phyloP scores from a whole-genome alignment of 2,888 invertebrate species.

The Exephanes ischioxanthus region DNA sequence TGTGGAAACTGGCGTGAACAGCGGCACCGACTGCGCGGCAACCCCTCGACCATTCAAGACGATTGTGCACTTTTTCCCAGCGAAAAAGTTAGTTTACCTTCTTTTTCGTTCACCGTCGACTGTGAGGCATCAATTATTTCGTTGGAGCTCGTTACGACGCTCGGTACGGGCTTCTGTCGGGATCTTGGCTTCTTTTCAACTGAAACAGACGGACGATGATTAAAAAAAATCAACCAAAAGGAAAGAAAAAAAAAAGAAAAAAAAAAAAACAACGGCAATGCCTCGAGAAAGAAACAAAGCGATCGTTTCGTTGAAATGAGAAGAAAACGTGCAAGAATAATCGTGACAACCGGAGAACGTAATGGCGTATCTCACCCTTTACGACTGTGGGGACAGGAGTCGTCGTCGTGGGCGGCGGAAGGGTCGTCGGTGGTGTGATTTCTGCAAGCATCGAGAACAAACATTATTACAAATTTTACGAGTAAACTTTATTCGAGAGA shows the following conservation, averaged over 20 bases:
- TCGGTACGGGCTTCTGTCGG: slow-evolving; percentile 76
- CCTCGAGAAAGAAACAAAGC: slow-evolving; percentile 18
- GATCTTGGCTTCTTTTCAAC: slow-evolving; percentile 78
- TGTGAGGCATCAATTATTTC: slow-evolving; percentile 79
- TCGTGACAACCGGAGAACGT: slow-evolving; percentile 8
- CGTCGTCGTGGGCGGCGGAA: slow-evolving; percentile 70
- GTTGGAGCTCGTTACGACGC: slow-evolving; percentile 75
- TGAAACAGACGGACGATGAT: slow-evolving; percentile 64
- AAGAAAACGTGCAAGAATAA: background rate
- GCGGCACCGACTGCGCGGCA: background rate
- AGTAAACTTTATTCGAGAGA: background rate
- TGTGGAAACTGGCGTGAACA: background rate
- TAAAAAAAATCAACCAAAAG: slow-evolving; percentile 30
- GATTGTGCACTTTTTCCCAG: background rate
- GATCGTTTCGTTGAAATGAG: slow-evolving; percentile 35
- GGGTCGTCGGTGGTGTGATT: slow-evolving; percentile 79
- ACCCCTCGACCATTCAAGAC: background rate
- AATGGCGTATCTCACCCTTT: slow-evolving; percentile 72
- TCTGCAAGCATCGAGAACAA: slow-evolving; percentile 72
- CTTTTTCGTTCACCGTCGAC: slow-evolving; percentile 75
- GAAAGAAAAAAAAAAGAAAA: background rate
- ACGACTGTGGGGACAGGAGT: slow-evolving; percentile 73
- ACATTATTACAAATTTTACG: background rate
- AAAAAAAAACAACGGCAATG: slow-evolving; percentile 17
- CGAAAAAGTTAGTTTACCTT: slow-evolving; percentile 71